phyloP scores from a whole-genome alignment of 1,140 invertebrate species.

The Leucophenga varia region DNA sequence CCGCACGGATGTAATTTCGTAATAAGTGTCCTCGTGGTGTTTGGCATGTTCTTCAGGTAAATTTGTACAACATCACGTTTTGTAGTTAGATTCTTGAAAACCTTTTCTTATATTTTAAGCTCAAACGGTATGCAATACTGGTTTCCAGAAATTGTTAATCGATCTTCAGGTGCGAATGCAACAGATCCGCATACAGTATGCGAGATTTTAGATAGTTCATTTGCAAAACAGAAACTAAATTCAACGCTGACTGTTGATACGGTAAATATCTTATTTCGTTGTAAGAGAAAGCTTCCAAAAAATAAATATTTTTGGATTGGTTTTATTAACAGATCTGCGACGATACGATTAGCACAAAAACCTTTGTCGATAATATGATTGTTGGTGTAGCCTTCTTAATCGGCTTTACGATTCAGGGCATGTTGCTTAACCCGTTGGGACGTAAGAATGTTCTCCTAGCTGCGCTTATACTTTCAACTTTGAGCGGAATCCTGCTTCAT shows the following conservation, averaged over 20 bases:
- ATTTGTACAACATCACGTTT: too few species aligned
- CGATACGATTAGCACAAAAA: slow-evolving; percentile 43
- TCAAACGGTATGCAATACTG: slow-evolving; percentile 55
- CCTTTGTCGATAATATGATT: slow-evolving; percentile 52
- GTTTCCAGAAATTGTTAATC: slow-evolving; percentile 57
- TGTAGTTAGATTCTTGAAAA: too few species aligned
- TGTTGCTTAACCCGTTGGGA: slow-evolving; percentile 45
- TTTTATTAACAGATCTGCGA: slow-evolving; percentile 35
- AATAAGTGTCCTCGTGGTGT: slow-evolving; percentile 38
- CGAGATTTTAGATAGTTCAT: slow-evolving; percentile 30
- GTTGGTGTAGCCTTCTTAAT: slow-evolving; percentile 49
- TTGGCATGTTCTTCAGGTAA: slow-evolving; percentile 53
- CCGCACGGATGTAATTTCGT: slow-evolving; percentile 48
- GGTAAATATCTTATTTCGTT: not conserved
- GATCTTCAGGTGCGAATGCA: slow-evolving; percentile 27
- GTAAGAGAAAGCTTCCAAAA: too few species aligned
- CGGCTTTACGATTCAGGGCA: slow-evolving; percentile 43
- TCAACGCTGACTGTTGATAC: not conserved
- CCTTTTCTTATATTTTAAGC: slow-evolving; percentile 26
- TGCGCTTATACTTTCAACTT: slow-evolving; percentile 24
- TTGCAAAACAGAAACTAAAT: slow-evolving; percentile 5
- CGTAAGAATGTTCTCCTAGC: slow-evolving; percentile 44
- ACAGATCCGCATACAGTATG: slow-evolving; percentile 34
- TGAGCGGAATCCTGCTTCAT: slow-evolving; percentile 40
- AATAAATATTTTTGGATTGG: too few species aligned